phyloP scores from a whole-genome alignment of 1,140 invertebrate species.

The Homarus americanus region DNA sequence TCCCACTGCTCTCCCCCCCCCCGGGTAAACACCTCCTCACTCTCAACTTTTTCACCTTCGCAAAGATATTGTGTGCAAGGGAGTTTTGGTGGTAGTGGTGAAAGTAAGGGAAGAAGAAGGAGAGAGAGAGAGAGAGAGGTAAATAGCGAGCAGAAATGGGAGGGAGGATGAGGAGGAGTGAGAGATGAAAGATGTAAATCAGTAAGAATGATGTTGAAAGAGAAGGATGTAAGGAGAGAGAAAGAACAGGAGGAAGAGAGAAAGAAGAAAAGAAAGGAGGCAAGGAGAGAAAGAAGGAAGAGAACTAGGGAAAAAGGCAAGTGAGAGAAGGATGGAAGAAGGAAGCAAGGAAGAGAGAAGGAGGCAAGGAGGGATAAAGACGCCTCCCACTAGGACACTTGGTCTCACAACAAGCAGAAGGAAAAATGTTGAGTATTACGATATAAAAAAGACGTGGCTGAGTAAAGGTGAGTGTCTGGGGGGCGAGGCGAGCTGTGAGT shows the following conservation, averaged over 20 bases:
- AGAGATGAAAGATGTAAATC: not conserved
- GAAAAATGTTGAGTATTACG: too few relatives aligned
- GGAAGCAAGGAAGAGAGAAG: not conserved
- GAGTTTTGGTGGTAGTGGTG: too few relatives aligned
- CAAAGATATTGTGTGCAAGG: too few relatives aligned
- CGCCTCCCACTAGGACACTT: too few relatives aligned
- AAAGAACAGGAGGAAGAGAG: not conserved
- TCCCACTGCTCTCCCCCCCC: too few relatives aligned
- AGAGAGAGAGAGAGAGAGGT: conserved; percentile 18
- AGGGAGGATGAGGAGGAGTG: not conserved
- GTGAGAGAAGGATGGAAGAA: not conserved
- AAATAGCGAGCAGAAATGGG: not conserved
- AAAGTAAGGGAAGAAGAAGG: not conserved
- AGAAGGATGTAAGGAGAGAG: not conserved
- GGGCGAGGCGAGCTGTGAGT: too few relatives aligned
- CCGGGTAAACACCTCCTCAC: too few relatives aligned
- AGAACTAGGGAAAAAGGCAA: not conserved
- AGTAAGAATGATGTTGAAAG: not conserved
- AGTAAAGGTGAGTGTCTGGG: too few relatives aligned
- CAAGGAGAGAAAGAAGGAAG: not conserved
- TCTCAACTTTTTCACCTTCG: too few relatives aligned
- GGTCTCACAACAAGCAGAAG: too few relatives aligned
- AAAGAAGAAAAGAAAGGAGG: not conserved
- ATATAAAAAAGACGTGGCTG: too few relatives aligned
- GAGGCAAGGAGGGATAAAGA: not conserved